Evolutionary conservation across 2,888 invertebrate genomes (phyloP), one percentile per base, ranked within the genome.

Genomic region (Sesamia inferens): DNA sequence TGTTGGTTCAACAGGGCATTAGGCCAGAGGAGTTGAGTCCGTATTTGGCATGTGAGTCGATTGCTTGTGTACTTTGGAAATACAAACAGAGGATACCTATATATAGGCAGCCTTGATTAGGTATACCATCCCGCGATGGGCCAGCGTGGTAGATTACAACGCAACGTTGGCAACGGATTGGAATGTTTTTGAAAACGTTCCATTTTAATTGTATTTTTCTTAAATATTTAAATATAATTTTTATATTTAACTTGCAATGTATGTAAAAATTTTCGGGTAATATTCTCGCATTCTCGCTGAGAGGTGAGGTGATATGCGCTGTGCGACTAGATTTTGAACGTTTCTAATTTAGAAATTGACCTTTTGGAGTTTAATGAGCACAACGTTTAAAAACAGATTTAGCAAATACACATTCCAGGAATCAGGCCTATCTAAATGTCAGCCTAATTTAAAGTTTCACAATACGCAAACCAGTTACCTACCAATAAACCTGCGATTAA

Each of bases 1-100:
- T 75, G 62, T 31, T 31, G 68, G 70, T 69, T 69, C 19, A 72
- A 48, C 75, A 54, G 68, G 76, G 79, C 70, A 79, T 55, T 72
- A 61, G 79, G 79, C 24, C 70, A 68, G 68, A 13, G 10, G 22
- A 42, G 54, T 19, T 61, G 24, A 54, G 68, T 58, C 24, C 6
- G 63, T 78, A 31, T 71, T 51, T 69, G 22, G 63, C 64, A 71
- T 67, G 68, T 73, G 61, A 44, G 55, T 5, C 3, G 42, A 67
- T 13, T 76, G n/a, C 58, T 64, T 47, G n/a, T 6, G 16, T 42
- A n/a, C 24, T 31, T 16, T 63, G 13, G 14, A 19, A 5, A 62
- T 55, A 74, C 48, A 61, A 5, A 24, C 14, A 44, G 7, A 31
- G 3, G 3, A 5, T 24, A 14, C 42, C 2, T 55, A 55, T 55